Conservation (phyloP, 2,113 vertebrate genomes). For the Limnothrissa miodon region DNA sequence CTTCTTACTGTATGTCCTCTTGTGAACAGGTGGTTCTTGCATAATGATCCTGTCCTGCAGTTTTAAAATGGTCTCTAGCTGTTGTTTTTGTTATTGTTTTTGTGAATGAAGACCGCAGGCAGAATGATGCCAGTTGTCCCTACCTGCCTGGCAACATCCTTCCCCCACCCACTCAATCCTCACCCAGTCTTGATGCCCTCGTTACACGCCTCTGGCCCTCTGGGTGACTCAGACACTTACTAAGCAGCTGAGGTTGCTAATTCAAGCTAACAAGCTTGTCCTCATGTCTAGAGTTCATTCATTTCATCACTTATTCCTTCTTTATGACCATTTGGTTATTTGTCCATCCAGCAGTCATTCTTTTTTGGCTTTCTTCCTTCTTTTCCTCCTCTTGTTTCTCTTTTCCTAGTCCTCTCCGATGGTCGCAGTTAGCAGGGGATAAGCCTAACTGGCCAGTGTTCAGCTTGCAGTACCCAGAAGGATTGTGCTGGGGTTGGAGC, state of each 20-base stretch:
- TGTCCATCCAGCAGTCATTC: too few species aligned
- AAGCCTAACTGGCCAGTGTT: not conserved
- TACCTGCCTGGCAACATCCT: too few species aligned
- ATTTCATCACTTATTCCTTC: not conserved
- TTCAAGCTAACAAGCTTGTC: not conserved
- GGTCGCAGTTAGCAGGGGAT: not conserved
- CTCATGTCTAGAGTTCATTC: not conserved
- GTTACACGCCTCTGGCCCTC: not conserved
- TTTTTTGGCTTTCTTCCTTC: not conserved
- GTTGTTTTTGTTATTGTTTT: not conserved
- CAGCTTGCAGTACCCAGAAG: too few species aligned
- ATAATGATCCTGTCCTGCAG: too few species aligned
- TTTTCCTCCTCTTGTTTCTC: not conserved
- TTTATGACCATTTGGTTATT: too few species aligned
- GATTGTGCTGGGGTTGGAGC: too few species aligned
- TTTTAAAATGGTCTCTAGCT: not conserved
- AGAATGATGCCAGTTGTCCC: not conserved
- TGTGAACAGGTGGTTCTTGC: too few species aligned
- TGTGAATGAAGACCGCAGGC: not conserved
- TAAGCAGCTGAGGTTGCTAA: too few species aligned
- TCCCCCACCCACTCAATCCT: not conserved
- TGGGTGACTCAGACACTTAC: not conserved
- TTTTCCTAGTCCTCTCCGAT: not conserved
- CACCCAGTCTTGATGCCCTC: too few species aligned
- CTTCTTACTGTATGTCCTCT: too few species aligned